These are phyloP conservation scores for Arctia plantaginis DNA, from an alignment of 2,888 invertebrate species.

Conservation along the genomic window DNA sequence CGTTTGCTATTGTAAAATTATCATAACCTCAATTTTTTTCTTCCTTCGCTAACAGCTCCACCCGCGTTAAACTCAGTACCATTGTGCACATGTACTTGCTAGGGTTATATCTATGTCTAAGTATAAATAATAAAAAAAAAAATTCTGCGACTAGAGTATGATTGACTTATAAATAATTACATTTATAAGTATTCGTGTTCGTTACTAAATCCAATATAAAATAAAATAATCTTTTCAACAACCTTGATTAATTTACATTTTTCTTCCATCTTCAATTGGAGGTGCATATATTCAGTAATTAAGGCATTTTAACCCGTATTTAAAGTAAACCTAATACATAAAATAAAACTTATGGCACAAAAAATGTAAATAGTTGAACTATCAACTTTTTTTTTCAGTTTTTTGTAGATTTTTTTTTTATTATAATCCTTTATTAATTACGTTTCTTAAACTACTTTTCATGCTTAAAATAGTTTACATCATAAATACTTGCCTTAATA, in stretches of 20 bases:
- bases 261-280: constrained; percentile 40
- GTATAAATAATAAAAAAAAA: not conserved
- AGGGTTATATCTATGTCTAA: not conserved
- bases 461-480: not conserved
- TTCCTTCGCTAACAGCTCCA: not conserved
- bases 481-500: constrained; percentile 54
- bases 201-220: not conserved
- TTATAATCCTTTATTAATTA: not conserved
- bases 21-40: not conserved
- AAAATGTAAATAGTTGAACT: not conserved
- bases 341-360: not conserved
- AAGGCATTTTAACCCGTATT: constrained; percentile 51
- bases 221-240: not conserved
- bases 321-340: constrained; percentile 18
- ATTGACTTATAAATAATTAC: not conserved
- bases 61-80: not conserved
- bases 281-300: constrained; percentile 7
- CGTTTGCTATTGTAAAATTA: not conserved
- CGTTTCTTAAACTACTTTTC: not conserved
- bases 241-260: constrained; percentile 27
- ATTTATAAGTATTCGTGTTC: not conserved
- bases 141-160: not conserved
- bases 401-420: not conserved
- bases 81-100: not conserved
- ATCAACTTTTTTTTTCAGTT: too few relatives aligned